Evolutionary conservation across 1,140 invertebrate species (phyloP), one percentile per base, ranked within the genome.

Genomic region (Gyrodactylus bullatarudis): DNA sequence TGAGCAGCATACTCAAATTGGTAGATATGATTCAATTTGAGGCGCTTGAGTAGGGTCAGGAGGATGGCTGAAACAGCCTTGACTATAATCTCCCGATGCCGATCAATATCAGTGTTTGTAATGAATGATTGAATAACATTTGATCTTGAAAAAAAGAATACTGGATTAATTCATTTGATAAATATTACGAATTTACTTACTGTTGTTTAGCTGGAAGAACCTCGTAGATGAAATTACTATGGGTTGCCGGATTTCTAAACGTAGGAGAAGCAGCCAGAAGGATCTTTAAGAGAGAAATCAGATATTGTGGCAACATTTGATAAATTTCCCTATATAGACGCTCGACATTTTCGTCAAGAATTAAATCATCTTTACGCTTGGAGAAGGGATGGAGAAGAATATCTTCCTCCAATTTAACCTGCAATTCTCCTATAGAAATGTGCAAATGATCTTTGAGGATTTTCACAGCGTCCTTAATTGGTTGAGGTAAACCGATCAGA

Each of bases 1-100:
- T 98, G 93, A 0, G 90, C 91, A 86, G 97, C 92, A 78, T 94
- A 97, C 82, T 99, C 95, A 84, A 97, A 99, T 82, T 97, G 83
- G 81, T 97, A 98, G 20, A 97, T 85, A 80, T 99, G 94, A 83
- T 96, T 98, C n/a, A 97, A 83, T 83, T 98, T 97, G 76, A 98
- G 92, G 82, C 97, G 93, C 81, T 99, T 99, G 69, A 98, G 82
- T 34, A 98, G 83, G 16, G 98, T 81, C 71, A 98, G 80, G 68
- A 98, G 83, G 75, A 96, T 89, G 1, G 88, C 91, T 54, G 92
- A 95, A 0, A 97, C 89, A 19, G 92, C 88, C 84, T 99, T 98
- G 0, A 97, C 91, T 76, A 98, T 91, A 68, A 98, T 92, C 84
- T 98, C 92, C 75, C 98, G 98, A 79, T 99, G 95, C 26, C 95